These are phyloP conservation scores for Leptarthrus brevirostris DNA, from an alignment of 2,888 invertebrate genomes.

Conservation along the genomic window DNA sequence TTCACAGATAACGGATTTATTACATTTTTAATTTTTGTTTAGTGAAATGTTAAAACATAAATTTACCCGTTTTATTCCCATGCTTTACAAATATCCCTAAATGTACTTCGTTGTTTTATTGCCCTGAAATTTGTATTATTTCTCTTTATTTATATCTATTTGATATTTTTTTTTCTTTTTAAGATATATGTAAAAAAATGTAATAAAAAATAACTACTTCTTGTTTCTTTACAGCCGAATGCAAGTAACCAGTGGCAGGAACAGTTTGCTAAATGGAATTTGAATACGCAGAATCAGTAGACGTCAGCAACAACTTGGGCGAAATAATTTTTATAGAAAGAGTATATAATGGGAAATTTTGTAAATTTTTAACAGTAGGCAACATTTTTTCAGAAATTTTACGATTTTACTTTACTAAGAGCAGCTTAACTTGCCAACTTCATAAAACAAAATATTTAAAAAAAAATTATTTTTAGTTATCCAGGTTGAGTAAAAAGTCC, in stretches of 20 bases:
- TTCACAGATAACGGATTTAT: no score
- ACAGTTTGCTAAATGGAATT: conserved; percentile 67
- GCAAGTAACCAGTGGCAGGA: conserved; percentile 68
- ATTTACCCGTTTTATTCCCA: no score
- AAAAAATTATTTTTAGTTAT: neutral
- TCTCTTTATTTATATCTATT: no score
- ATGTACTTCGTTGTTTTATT: no score
- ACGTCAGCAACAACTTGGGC: neutral
- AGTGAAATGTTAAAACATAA: no score
- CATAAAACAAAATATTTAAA: conserved; percentile 5
- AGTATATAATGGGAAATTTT: conserved; percentile 4
- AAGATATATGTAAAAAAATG: no score
- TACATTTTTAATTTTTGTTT: no score
- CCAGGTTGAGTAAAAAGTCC: conserved; percentile 23
- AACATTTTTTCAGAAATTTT: conserved; percentile 38
- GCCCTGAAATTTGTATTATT: no score
- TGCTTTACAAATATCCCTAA: no score
- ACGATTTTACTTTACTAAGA: conserved; percentile 29
- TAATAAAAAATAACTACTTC: no score
- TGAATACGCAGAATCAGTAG: conserved; percentile 63
- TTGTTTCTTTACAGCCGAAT: conserved; percentile 58
- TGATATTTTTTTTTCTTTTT: neutral
- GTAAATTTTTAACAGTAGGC: conserved; percentile 39
- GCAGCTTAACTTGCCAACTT: conserved; percentile 24
- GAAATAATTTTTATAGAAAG: conserved; percentile 14